Evolutionary conservation across 2,888 invertebrate species (phyloP).

Genomic region (Amphipyra berbera): DNA sequence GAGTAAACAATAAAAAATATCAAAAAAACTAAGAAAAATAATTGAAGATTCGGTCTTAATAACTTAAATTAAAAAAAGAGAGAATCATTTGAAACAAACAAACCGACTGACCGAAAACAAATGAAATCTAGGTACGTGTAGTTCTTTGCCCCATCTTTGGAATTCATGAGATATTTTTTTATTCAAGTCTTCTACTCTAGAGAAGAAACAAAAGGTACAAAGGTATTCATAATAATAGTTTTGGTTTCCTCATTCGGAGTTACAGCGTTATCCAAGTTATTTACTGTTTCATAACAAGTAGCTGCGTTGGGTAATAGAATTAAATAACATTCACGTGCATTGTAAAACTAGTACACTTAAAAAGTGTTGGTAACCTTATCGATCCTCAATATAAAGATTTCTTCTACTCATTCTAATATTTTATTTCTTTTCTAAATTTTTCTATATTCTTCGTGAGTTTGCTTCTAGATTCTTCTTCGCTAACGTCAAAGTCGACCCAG

Average conservation of each 20-base stretch:
- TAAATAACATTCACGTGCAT: slow-evolving; percentile 27
- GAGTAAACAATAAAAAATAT: too few species aligned
- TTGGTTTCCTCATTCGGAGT: slow-evolving; percentile 38
- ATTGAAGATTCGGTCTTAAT: too few species aligned
- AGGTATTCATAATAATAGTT: not conserved
- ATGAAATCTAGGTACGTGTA: too few species aligned
- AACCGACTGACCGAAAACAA: too few species aligned
- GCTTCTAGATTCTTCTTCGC: slow-evolving; percentile 6
- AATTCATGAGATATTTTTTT: too few species aligned
- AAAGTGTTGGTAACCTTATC: not conserved
- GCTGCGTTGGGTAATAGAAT: slow-evolving; percentile 48
- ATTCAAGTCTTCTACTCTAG: too few species aligned
- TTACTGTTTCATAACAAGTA: slow-evolving; percentile 51
- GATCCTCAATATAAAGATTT: not conserved
- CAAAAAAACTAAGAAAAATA: too few species aligned
- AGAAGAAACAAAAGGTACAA: too few species aligned
- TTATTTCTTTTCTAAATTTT: not conserved
- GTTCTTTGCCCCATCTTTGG: too few species aligned
- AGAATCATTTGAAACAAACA: too few species aligned
- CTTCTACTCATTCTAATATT: too few species aligned
- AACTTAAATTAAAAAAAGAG: too few species aligned
- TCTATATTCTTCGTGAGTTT: slow-evolving; percentile 2
- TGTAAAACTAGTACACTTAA: slow-evolving; percentile 2
- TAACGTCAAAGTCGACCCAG: slow-evolving; percentile 10
- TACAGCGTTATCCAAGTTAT: slow-evolving; percentile 40